Conservation (phyloP, 2,113 vertebrate genomes). For the Trematocara macrostoma region DNA sequence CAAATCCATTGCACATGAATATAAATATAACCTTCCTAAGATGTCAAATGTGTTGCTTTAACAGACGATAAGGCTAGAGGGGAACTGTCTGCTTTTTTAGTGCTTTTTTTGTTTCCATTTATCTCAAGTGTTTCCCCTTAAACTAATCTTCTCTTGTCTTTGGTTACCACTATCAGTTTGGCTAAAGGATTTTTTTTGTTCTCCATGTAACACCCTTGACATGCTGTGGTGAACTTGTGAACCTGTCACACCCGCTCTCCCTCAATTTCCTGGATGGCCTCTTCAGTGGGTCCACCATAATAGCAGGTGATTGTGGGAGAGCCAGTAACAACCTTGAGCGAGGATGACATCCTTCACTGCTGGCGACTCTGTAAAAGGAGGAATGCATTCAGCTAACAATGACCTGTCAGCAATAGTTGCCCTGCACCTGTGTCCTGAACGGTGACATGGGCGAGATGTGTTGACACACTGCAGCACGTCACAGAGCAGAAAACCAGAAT, state of each 20-base stretch:
- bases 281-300: slow-evolving; percentile 12
- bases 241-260: slow-evolving; percentile 35
- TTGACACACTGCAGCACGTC: slow-evolving; percentile 10
- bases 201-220: slow-evolving; percentile 14
- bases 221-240: slow-evolving; percentile 36
- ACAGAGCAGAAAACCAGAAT: not conserved
- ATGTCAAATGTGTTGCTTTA: not conserved
- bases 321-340: slow-evolving; percentile 11
- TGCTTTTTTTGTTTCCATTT: not conserved
- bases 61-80: not conserved
- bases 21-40: not conserved
- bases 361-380: not conserved
- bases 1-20: not conserved
- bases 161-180: not conserved
- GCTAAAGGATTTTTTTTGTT: not conserved
- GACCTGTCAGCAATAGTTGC: slow-evolving; percentile 30
- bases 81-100: not conserved
- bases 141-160: not conserved
- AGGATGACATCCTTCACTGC: slow-evolving; percentile 47
- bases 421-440: not conserved
- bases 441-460: slow-evolving; percentile 23
- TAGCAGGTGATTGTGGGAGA: slow-evolving; percentile 49
- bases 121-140: not conserved
- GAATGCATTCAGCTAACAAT: slow-evolving; percentile 38
- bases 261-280: slow-evolving; percentile 34